A percentile compares a stretch with the other conserved stretches of the same genome.
These are phyloP conservation scores for Vidua macroura DNA, from an alignment of 2,113 vertebrate genomes.

Conservation along the genomic window DNA sequence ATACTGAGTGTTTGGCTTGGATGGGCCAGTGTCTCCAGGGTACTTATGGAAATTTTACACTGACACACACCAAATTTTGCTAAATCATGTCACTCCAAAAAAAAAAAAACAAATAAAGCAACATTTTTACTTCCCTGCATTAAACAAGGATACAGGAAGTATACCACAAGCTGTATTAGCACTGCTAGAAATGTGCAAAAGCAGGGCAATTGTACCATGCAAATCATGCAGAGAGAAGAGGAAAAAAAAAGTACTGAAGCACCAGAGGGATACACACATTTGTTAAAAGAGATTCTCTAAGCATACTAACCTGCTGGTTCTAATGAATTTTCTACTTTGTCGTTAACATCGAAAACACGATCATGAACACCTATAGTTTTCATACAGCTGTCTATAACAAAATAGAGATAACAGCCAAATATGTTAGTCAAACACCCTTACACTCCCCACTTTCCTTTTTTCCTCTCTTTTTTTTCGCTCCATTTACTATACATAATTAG, in stretches of 20 bases:
- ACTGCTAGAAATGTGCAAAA: conserved; percentile 64
- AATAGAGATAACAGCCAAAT: conserved; percentile 96
- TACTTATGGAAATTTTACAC: not conserved
- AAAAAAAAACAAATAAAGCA: not conserved
- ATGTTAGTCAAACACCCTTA: conserved; percentile 89
- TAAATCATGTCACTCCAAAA: conserved; percentile 21
- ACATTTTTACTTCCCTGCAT: conserved; percentile 45
- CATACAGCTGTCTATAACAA: conserved; percentile 99
- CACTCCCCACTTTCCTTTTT: conserved; percentile 63
- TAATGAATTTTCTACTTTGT: conserved; percentile 99
- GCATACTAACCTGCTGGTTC: conserved; percentile 99
- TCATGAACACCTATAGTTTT: conserved; percentile 99
- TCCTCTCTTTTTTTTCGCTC: conserved; percentile 53
- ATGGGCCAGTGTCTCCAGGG: conserved; percentile 13
- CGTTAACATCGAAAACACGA: conserved; percentile 99
- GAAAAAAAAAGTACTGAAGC: conserved; percentile 70
- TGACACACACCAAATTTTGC: not conserved
- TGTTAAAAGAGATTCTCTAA: conserved; percentile 87
- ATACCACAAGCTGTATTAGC: conserved; percentile 56
- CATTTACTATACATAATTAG: conserved; percentile 26
- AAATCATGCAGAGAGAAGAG: conserved; percentile 71
- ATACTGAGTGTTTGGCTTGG: not conserved
- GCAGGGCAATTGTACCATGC: conserved; percentile 65
- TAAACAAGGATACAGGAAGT: conserved; percentile 54
- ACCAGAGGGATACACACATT: conserved; percentile 76